Percentiles rank a stretch among this genome's conserved stretches.
Evolutionary conservation across 2,113 vertebrate genomes (phyloP).

Genomic region (Plotosus lineatus): DNA sequence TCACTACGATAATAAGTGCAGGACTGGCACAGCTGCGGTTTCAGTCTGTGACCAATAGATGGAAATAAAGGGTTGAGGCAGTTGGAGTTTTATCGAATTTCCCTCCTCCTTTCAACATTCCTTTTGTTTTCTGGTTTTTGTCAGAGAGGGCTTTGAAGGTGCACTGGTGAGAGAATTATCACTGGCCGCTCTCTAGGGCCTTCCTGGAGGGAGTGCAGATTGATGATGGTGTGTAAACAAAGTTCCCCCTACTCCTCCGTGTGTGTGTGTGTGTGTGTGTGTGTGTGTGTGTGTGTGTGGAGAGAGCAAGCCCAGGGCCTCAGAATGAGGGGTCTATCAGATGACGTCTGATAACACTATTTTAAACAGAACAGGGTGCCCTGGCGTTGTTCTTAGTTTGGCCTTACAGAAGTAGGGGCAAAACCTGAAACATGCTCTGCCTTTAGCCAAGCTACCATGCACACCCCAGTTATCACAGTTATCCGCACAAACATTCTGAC

Average conservation of each 20-base stretch:
- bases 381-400: constrained; percentile 27
- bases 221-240: constrained; percentile 69
- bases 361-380: constrained; percentile 34
- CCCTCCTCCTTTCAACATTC: constrained; percentile 56
- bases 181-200: constrained; percentile 64
- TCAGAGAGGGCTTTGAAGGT: constrained; percentile 63
- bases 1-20: neutral
- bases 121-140: constrained; percentile 71
- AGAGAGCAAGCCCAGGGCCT: constrained; percentile 13
- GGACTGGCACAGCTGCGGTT: neutral
- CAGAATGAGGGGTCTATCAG: constrained; percentile 32
- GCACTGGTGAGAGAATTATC: constrained; percentile 70
- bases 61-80: constrained; percentile 61
- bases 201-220: constrained; percentile 66
- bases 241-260: constrained; percentile 48
- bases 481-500: neutral
- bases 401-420: constrained; percentile 6
- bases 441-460: neutral
- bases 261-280: constrained; percentile 38
- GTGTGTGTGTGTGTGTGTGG: neutral
- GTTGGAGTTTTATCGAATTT: constrained; percentile 24
- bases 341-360: constrained; percentile 44
- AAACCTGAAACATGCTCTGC: neutral
- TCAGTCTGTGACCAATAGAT: constrained; percentile 64
- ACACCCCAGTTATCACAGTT: neutral